Percentiles rank a stretch among this genome's conserved stretches.
phyloP scores from a whole-genome alignment of 2,888 invertebrate species.

The Nephrotoma flavescens region DNA sequence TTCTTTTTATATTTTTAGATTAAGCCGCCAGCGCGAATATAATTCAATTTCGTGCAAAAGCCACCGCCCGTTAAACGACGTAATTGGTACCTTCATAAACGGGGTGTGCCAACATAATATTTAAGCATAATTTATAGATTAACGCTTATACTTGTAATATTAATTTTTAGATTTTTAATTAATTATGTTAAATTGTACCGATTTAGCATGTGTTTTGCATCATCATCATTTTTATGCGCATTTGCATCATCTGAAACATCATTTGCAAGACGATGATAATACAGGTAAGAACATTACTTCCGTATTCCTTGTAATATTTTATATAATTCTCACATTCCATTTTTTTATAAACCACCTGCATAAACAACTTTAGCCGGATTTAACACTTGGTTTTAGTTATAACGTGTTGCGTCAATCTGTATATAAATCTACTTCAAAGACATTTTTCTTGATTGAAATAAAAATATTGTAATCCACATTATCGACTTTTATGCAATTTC shows the following conservation, averaged over 20 bases:
- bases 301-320: neutral
- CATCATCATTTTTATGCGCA: constrained; percentile 24
- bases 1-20: neutral
- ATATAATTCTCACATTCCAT: neutral
- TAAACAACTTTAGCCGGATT: too few relatives aligned
- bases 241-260: constrained; percentile 21
- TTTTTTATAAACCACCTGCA: neutral
- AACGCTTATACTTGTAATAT: neutral
- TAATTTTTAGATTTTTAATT: neutral
- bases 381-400: too few relatives aligned
- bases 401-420: neutral
- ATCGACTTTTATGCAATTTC: neutral
- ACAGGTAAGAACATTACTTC: constrained; percentile 13
- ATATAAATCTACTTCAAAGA: neutral
- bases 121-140: too few relatives aligned
- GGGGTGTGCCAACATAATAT: too few relatives aligned
- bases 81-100: too few relatives aligned
- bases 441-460: neutral
- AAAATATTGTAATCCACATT: neutral
- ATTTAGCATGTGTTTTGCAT: constrained; percentile 23
- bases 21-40: neutral
- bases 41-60: neutral
- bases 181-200: constrained; percentile 22
- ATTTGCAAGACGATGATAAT: constrained; percentile 20
- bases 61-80: neutral